Evolutionary conservation across 2,113 vertebrate species (phyloP).

Genomic region (Polyodon spathula): DNA sequence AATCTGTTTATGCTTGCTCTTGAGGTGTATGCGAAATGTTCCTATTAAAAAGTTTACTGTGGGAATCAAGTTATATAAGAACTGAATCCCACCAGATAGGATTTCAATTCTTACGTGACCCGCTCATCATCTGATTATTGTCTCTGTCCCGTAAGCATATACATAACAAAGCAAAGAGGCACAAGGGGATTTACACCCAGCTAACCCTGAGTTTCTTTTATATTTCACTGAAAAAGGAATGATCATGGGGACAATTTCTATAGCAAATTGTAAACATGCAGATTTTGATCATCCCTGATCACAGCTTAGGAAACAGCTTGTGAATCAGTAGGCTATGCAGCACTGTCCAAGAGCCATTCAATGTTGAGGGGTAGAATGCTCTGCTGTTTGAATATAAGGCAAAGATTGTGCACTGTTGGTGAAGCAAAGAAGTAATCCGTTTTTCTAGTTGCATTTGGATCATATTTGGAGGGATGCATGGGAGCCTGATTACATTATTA

Average conservation of each 20-base stretch:
- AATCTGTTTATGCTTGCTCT: neutral
- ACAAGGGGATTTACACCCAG: neutral
- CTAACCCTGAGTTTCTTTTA: neutral
- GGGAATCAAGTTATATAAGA: neutral
- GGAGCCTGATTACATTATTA: too few species aligned
- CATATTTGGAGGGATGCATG: too few species aligned
- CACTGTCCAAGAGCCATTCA: neutral
- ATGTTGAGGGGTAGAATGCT: neutral
- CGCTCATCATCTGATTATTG: neutral
- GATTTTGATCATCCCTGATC: neutral
- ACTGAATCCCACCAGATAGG: neutral
- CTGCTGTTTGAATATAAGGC: too few species aligned
- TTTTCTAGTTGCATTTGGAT: too few species aligned
- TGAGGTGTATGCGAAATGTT: neutral
- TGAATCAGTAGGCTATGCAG: neutral
- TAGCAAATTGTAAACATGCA: neutral
- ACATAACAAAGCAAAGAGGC: neutral
- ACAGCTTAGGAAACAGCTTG: neutral
- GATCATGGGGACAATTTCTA: neutral
- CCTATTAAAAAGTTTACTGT: neutral
- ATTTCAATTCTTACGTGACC: neutral
- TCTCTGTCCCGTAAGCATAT: neutral
- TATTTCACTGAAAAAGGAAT: neutral
- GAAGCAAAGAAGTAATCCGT: too few species aligned
- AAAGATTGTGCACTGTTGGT: too few species aligned